These are phyloP conservation scores for Cantharis rufa DNA, from an alignment of 2,888 invertebrate genomes.

Conservation along the genomic window DNA sequence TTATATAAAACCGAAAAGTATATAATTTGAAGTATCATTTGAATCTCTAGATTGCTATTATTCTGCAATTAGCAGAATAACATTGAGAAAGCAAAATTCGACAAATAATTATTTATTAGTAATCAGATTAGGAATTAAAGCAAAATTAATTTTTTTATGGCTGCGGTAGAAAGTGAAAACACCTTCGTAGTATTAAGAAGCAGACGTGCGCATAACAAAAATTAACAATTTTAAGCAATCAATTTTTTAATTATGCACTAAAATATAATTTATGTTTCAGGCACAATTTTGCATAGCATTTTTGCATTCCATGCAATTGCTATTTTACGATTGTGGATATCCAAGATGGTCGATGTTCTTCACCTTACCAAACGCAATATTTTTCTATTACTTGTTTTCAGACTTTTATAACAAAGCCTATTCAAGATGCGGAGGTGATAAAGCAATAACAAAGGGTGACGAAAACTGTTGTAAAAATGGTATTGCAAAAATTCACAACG, in stretches of 20 bases:
- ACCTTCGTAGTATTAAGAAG: not conserved
- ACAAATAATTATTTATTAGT: not conserved
- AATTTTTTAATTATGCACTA: not conserved
- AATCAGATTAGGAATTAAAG: not conserved
- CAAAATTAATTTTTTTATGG: not conserved
- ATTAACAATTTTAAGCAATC: not conserved
- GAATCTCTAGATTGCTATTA: not conserved
- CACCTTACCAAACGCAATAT: conserved; percentile 86
- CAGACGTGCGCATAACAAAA: not conserved
- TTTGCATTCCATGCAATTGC: conserved; percentile 81
- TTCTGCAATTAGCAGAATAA: not conserved
- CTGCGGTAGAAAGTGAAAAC: not conserved
- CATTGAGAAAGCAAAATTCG: not conserved
- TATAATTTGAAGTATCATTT: not conserved
- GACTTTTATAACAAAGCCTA: conserved; percentile 89
- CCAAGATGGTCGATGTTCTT: conserved; percentile 82
- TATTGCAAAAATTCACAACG: not conserved
- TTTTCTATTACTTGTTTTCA: conserved; percentile 91
- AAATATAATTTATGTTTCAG: conserved; percentile 58
- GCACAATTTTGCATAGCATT: conserved; percentile 89
- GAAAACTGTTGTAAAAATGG: not conserved
- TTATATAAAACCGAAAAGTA: not conserved
- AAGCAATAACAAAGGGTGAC: not conserved
- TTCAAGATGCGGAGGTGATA: conserved; percentile 16
- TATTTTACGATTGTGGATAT: conserved; percentile 87